These are phyloP conservation scores for Psittacula derbiana DNA, from an alignment of 2,797 vertebrate genomes.

Conservation along the genomic window DNA sequence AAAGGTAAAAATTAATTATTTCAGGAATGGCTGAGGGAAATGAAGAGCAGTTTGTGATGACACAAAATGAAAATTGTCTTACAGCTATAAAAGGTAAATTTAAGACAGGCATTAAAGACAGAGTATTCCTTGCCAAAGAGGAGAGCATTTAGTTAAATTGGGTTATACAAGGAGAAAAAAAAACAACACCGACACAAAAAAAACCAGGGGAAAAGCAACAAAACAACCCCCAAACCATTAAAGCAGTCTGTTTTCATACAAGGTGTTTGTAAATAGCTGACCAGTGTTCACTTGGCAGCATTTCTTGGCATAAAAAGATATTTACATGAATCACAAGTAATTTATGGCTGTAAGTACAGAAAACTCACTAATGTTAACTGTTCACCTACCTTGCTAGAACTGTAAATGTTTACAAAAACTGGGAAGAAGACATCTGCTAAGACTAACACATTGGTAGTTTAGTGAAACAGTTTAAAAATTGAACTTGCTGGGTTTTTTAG, in stretches of 20 bases:
- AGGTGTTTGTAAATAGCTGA: slow-evolving; percentile 12
- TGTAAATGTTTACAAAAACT: slow-evolving; percentile 26
- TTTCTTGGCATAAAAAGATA: not conserved
- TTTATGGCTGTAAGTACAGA: not conserved
- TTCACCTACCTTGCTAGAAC: not conserved
- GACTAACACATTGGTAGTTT: not conserved
- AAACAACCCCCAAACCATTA: not conserved
- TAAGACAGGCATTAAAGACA: not conserved
- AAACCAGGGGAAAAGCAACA: not conserved
- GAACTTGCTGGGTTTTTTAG: not conserved
- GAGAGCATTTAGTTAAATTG: not conserved
- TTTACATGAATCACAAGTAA: not conserved
- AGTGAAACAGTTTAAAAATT: not conserved
- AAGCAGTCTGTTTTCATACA: not conserved
- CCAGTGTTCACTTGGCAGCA: not conserved
- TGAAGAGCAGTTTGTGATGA: not conserved
- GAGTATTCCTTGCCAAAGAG: not conserved
- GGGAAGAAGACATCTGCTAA: slow-evolving; percentile 23
- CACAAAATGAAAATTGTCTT: not conserved
- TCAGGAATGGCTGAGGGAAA: not conserved
- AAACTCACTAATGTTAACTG: not conserved
- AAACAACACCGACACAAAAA: too few relatives aligned
- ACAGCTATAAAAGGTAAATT: not conserved
- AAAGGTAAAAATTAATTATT: not conserved
- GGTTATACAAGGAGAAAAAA: not conserved